These are phyloP conservation scores for human (Homo sapiens) DNA, from an alignment of 2,113 vertebrate genomes.

Conservation along the genomic window GRCh38 chr19:55213501-55214000, in stretches of 20 bases:
- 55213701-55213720: neutral
- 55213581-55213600: neutral
- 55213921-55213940: neutral
- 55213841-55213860: neutral
- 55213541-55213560: neutral
- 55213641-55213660: neutral
- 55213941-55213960: neutral
- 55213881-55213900: neutral
- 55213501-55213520: no score
- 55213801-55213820: neutral
- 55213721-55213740: neutral
- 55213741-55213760: neutral
- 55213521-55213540: no score
- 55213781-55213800: neutral
- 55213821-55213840: neutral
- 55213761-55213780: no score
- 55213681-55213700: neutral
- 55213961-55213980: no score
- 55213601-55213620: neutral
- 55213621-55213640: neutral
- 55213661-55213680: neutral
- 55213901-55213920: neutral
- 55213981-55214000: neutral
- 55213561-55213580: neutral
- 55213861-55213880: neutral